Conservation (phyloP, 2,113 vertebrate species). For the Orthonyx spaldingii region DNA sequence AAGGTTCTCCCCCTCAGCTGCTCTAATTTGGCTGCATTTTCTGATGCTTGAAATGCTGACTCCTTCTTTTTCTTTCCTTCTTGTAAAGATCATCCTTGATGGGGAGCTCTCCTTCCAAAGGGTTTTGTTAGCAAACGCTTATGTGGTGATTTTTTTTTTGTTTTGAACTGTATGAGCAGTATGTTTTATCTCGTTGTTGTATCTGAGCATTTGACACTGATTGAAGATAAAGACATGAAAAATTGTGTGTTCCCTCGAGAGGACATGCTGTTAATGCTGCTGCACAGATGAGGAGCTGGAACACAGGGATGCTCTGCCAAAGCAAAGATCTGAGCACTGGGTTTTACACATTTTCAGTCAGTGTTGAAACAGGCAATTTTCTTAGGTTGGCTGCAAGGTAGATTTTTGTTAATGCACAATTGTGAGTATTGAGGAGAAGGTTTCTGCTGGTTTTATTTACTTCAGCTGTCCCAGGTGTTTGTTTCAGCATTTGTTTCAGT, state of each 20-base stretch:
- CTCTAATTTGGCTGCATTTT: background rate
- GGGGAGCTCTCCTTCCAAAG: background rate
- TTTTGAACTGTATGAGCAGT: background rate
- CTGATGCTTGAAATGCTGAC: constrained; percentile 1
- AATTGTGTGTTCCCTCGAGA: background rate
- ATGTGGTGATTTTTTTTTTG: background rate
- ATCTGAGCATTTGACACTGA: background rate
- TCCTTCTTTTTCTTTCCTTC: background rate
- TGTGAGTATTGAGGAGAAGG: background rate
- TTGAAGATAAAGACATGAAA: background rate
- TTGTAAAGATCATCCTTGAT: background rate
- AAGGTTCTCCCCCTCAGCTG: background rate
- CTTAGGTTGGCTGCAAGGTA: background rate
- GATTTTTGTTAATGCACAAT: background rate
- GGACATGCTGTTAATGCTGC: background rate
- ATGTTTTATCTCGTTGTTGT: background rate
- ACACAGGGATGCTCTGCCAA: background rate
- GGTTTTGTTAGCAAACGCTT: background rate
- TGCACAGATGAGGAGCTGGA: background rate
- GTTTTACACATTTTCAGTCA: background rate
- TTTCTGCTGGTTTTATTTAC: background rate
- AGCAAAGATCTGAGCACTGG: background rate
- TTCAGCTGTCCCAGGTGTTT: background rate
- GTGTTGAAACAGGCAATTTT: background rate
- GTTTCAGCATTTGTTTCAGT: background rate